Percentiles rank a stretch among this genome's conserved stretches.
These are phyloP conservation scores for Furcula furcula DNA, from an alignment of 2,888 invertebrate species.

Conservation along the genomic window DNA sequence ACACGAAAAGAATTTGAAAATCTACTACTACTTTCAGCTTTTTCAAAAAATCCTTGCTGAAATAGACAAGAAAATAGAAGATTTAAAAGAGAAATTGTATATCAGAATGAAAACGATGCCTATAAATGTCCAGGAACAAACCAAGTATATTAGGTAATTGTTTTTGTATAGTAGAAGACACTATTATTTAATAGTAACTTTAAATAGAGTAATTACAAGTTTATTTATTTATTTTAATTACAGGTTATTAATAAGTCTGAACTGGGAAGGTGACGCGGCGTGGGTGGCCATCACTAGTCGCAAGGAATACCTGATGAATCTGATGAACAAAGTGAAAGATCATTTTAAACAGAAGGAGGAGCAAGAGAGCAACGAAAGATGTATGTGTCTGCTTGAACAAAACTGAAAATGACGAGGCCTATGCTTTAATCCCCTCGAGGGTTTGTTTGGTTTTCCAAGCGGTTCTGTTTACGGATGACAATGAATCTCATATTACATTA, in stretches of 20 bases:
- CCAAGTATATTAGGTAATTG: conserved; percentile 93
- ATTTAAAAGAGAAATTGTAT: conserved; percentile 90
- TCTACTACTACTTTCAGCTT: conserved; percentile 82
- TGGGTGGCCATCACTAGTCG: conserved; percentile 96
- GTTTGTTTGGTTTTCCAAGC: no score
- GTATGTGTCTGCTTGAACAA: no score
- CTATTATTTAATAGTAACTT: conserved; percentile 1
- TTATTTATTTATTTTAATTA: no score
- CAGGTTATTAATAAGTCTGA: conserved; percentile 69
- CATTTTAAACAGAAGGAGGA: conserved; percentile 82
- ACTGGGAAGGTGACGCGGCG: conserved; percentile 92
- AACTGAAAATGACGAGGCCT: no score
- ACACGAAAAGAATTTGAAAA: no score
- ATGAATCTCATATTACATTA: no score
- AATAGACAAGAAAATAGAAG: conserved; percentile 93
- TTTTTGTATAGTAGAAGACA: no score
- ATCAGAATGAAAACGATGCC: conserved; percentile 94
- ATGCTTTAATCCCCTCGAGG: no score
- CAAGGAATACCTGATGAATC: conserved; percentile 88
- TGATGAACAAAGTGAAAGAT: conserved; percentile 84
- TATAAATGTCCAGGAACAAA: conserved; percentile 96
- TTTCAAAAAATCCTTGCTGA: conserved; percentile 94
- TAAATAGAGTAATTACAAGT: no score
- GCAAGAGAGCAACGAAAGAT: conserved; percentile 65
- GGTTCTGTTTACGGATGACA: no score